Evolutionary conservation across 2,888 invertebrate genomes (phyloP), one percentile per base, ranked within the genome.

Genomic region (Metallyticus violacea): DNA sequence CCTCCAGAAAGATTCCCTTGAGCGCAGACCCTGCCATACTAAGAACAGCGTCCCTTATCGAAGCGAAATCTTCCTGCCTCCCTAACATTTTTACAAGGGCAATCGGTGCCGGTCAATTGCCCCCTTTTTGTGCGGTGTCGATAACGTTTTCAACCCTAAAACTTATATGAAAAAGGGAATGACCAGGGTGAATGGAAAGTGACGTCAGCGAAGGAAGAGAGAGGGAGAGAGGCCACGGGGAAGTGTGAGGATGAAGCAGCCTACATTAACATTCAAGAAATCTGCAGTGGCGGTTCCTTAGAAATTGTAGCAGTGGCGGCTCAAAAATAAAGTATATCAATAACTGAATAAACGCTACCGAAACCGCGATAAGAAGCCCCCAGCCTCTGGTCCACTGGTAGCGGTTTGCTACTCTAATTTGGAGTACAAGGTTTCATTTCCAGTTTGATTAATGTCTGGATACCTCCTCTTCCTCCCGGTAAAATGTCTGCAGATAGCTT

Each of bases 111-210:
- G 84, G 76, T 26, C 86, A 85, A 86, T 86, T 86, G 86, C 87
- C 27, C 27, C n/a, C 40, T 77, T 77, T 29, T 28, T 84, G 84
- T 85, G 83, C 26, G 79, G 82, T 76, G 82, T 29, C 87, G 83
- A 83, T 84, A 78, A 83, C 86, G 87, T 86, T 80, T 85, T 30
- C 81, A 81, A 77, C 81, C 40, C 40, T 27, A 25, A 83, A 79
- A 84, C 29, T 28, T 26, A 25, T 40, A 40, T 76, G 77, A 79
- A 76, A 82, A 79, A 22, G 85, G 26, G 81, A 30, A 29, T 62
- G 86, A 29, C 91, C 92, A 91, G 91, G 91, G 91, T 91, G 91
- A 91, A 92, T 92, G 92, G 92, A 26, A 83, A 92, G 92, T 92
- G 92, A 91, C 92, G 92, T 62, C 40, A 1, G 15, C 22, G 40